These are phyloP conservation scores for Castor canadensis DNA, from an alignment of 2,113 vertebrate genomes.

Conservation along the genomic window DNA sequence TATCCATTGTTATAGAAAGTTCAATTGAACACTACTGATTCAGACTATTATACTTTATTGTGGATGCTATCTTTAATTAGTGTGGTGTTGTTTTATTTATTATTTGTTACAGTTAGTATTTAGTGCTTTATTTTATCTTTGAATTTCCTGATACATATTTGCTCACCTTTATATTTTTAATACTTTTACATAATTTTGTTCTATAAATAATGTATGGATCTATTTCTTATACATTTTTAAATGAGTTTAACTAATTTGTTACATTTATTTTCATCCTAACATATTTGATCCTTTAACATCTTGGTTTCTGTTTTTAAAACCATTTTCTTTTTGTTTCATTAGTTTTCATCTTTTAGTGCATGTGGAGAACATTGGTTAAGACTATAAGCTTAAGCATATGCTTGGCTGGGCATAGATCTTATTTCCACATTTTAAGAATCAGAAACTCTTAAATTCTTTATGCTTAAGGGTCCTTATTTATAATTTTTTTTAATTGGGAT, in stretches of 20 bases:
- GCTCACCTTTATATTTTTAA: neutral
- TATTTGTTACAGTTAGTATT: neutral
- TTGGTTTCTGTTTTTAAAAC: neutral
- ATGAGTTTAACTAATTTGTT: neutral
- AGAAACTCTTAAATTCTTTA: conserved; percentile 45
- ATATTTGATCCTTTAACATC: neutral
- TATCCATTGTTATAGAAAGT: neutral
- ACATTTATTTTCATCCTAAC: conserved; percentile 24
- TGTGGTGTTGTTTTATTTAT: neutral
- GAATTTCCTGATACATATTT: conserved; percentile 2
- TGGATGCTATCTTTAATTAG: neutral
- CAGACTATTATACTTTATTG: neutral
- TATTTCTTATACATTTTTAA: conserved; percentile 18
- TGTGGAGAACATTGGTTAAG: neutral
- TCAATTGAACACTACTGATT: neutral
- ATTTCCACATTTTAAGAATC: conserved; percentile 55
- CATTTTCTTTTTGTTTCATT: neutral
- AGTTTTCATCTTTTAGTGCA: conserved; percentile 29
- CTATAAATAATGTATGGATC: conserved; percentile 11
- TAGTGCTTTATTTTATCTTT: conserved; percentile 28
- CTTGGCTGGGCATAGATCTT: neutral
- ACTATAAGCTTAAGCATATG: conserved; percentile 3
- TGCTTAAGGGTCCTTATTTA: conserved; percentile 28
- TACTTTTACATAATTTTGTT: neutral
- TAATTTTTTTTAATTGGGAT: conserved; percentile 2